phyloP scores from a whole-genome alignment of 1,140 invertebrate genomes.

The Brachionus sp. region DNA sequence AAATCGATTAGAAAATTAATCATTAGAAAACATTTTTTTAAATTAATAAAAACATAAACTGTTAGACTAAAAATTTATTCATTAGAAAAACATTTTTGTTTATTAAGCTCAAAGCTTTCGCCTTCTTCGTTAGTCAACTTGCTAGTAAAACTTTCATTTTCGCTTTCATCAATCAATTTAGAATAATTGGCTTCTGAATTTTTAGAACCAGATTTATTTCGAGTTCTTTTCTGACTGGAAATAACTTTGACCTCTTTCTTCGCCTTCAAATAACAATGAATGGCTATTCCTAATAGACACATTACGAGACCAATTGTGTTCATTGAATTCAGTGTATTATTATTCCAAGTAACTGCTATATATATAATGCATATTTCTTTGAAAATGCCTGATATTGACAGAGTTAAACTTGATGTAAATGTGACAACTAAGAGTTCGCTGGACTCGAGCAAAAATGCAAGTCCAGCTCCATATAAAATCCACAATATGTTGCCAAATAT shows the following conservation, averaged over 20 bases:
- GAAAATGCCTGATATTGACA: conserved; percentile 90
- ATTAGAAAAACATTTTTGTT: neutral
- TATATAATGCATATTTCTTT: conserved; percentile 88
- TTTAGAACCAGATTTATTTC: neutral
- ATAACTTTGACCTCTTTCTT: neutral
- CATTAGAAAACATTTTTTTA: too few relatives aligned
- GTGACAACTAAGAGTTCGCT: conserved; percentile 87
- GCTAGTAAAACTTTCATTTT: neutral
- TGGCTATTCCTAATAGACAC: conserved; percentile 79
- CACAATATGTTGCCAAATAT: neutral
- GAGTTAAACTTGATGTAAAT: conserved; percentile 91
- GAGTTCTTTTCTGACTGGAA: neutral
- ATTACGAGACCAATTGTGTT: conserved; percentile 81
- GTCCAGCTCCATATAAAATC: conserved; percentile 68
- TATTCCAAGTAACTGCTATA: conserved; percentile 77
- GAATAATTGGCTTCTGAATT: neutral
- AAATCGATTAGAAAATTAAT: too few relatives aligned
- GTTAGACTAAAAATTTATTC: neutral
- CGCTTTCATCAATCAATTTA: neutral
- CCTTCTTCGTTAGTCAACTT: neutral
- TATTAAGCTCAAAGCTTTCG: neutral
- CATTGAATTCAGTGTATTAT: conserved; percentile 74
- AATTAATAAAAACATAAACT: neutral
- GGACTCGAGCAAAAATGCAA: conserved; percentile 87
- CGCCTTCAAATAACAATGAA: conserved; percentile 77